Base-by-base conservation (phyloP, 2,888 invertebrate species). In the Hipparchia semele region DNA sequence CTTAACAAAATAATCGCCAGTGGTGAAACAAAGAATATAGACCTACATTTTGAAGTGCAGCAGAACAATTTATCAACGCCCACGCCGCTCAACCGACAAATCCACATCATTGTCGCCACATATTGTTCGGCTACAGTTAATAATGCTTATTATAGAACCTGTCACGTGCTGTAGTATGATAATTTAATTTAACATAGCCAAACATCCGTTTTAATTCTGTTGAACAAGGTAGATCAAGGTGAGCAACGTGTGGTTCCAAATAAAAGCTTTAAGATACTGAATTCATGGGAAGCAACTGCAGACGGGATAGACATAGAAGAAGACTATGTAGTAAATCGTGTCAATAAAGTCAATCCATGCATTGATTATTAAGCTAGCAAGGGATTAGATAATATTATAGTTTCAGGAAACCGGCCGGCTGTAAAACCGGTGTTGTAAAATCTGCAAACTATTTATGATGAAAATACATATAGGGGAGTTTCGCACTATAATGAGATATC, bases 41-140 rank as follows among this genome's bases (percentile, higher is more conserved):
- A 65, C 65, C 62, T 73, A 72, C 33, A 61, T 72, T 75, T 76
- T 39, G 39, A 71, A 77, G 73, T 76, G 77, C 71, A 75, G 69
- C 75, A 73, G 45, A 78, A 74, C 71, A 73, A 77, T 78, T 77
- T 73, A 78, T 77, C 76, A 73, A 71, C 76, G 72, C 75, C 73
- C 74, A 77, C 76, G 69, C 54, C 13, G 56, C 56, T 60, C 61
- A 66, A 60, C 45, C 58, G 68, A 75, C 76, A 72, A 72, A 62
- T 66, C 68, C 65, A 70, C 70, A 73, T 73, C 69, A 68, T 71
- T 67, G 66, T 70, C 68, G 66, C 65, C 67, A 73, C 68, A 70
- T 59, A 62, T 58, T 68, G 61, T 68, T 64, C 70, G 59, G 59
- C 45, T 33, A 73, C 23, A 59, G 59, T 68, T 64, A 73, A 75